Conservation (phyloP, 2,113 vertebrate species). For the Chaetura pelagica region DNA sequence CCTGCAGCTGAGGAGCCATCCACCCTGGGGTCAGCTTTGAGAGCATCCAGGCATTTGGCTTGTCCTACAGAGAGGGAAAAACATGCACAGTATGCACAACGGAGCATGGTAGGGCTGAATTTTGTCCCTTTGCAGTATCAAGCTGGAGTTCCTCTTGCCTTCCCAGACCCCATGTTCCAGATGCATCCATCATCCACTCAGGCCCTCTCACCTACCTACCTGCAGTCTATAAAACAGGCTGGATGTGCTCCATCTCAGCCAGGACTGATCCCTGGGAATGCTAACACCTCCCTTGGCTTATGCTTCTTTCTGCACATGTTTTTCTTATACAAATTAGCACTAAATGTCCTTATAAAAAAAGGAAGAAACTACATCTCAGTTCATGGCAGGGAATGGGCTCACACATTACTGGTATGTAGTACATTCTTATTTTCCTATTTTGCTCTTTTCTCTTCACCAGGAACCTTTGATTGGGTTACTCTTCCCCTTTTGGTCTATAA, state of each 20-base stretch:
- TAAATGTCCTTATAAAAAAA: neutral
- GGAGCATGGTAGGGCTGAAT: neutral
- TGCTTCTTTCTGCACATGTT: neutral
- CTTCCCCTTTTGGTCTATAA: slow-evolving; percentile 24
- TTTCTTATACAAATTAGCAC: neutral
- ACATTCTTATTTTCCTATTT: slow-evolving; percentile 15
- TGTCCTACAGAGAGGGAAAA: neutral
- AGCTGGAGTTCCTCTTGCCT: accelerated
- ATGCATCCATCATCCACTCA: neutral
- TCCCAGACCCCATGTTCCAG: neutral
- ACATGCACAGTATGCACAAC: neutral
- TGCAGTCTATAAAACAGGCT: neutral
- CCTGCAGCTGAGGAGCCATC: neutral
- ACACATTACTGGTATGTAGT: neutral
- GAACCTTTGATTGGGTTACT: neutral
- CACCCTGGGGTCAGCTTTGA: neutral
- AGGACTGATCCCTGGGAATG: neutral
- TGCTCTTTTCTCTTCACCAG: neutral
- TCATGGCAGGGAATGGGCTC: neutral
- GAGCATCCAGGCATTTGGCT: neutral
- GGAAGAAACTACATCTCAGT: neutral
- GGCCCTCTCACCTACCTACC: neutral
- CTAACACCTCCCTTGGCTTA: neutral
- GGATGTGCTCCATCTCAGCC: neutral
- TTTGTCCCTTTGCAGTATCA: neutral